Evolutionary conservation across 2,113 vertebrate species (phyloP).

Genomic region (Thomomys bottae): DNA sequence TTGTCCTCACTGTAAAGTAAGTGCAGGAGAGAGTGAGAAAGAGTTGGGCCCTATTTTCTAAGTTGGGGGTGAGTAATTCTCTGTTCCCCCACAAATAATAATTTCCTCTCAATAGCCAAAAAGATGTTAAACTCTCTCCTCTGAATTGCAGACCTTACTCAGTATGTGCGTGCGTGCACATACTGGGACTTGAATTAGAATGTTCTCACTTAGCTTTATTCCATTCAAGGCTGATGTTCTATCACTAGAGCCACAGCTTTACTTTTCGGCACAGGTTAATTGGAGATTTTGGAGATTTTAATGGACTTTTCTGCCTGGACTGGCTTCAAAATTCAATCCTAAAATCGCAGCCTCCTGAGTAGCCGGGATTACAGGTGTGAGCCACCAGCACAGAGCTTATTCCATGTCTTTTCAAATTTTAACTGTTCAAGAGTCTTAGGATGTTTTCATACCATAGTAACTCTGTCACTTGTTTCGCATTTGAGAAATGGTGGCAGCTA

Average conservation of each 20-base stretch:
- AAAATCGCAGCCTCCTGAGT: too few relatives aligned
- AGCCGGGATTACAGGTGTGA: too few relatives aligned
- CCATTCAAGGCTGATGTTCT: too few relatives aligned
- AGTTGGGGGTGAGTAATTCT: background rate
- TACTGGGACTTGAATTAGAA: background rate
- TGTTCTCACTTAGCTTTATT: too few relatives aligned
- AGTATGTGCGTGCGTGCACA: too few relatives aligned
- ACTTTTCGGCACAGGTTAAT: too few relatives aligned
- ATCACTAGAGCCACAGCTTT: too few relatives aligned
- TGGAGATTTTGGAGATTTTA: too few relatives aligned
- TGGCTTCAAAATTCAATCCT: too few relatives aligned
- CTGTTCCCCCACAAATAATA: background rate
- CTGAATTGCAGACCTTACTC: background rate
- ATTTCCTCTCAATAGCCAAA: background rate
- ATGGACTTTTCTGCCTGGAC: too few relatives aligned
- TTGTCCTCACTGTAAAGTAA: conserved; percentile 88
- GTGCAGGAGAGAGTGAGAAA: conserved; percentile 33
- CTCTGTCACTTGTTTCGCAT: background rate
- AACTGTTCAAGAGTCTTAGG: background rate
- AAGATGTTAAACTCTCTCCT: background rate
- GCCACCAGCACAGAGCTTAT: background rate
- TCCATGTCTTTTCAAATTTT: background rate
- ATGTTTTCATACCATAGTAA: background rate
- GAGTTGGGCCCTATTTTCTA: background rate
- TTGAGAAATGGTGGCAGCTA: conserved; percentile 2